A percentile compares a stretch with the other conserved stretches of the same genome.
Conservation (phyloP, 2,888 invertebrate genomes). For the Baronia brevicornis region DNA sequence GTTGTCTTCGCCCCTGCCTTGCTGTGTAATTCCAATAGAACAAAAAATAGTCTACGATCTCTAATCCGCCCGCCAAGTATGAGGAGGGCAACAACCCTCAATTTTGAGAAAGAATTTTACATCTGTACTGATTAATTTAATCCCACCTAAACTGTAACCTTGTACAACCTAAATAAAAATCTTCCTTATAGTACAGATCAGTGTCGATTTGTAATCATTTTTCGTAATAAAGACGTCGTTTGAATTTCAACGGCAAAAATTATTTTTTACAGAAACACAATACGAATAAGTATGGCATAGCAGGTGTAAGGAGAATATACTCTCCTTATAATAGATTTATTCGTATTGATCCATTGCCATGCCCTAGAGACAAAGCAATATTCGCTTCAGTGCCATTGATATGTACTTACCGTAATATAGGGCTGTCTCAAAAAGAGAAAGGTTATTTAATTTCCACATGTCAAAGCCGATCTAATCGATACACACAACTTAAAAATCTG, state of each 20-base stretch:
- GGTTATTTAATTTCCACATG: constrained; percentile 48
- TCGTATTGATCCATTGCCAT: constrained; percentile 15
- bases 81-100: too few species aligned
- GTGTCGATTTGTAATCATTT: not conserved
- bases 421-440: constrained; percentile 55
- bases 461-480: constrained; percentile 40
- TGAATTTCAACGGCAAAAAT: not conserved
- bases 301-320: constrained; percentile 28
- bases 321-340: constrained; percentile 33
- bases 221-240: not conserved
- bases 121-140: too few species aligned
- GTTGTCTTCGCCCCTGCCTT: too few species aligned
- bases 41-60: too few species aligned
- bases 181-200: not conserved
- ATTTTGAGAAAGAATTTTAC: too few species aligned
- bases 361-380: constrained; percentile 17
- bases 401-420: constrained; percentile 25
- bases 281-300: constrained; percentile 22
- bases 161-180: not conserved
- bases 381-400: constrained; percentile 18
- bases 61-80: too few species aligned
- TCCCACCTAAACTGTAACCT: too few species aligned
- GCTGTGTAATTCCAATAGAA: too few species aligned
- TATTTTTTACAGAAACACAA: constrained; percentile 26
- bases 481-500: constrained; percentile 48